Percentiles rank a stretch among this genome's conserved stretches.
These are phyloP conservation scores for Anthophora plumipes DNA, from an alignment of 2,888 invertebrate genomes.

Conservation along the genomic window DNA sequence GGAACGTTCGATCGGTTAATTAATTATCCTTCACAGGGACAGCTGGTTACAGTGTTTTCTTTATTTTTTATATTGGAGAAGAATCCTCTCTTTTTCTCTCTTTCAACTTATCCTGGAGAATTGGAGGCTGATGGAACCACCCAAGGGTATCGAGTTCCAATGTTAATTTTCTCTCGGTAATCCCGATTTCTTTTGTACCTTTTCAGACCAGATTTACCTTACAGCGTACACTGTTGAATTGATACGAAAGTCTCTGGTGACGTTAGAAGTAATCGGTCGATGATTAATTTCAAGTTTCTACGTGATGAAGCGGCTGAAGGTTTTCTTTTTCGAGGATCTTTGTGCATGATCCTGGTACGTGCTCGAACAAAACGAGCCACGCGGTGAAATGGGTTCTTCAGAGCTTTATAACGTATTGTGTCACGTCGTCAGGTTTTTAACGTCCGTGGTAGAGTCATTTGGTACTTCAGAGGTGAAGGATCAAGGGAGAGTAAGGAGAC, in stretches of 20 bases:
- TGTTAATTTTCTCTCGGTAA: background rate
- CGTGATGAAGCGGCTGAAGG: background rate
- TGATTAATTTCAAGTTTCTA: background rate
- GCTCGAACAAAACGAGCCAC: slow-evolving; percentile 2
- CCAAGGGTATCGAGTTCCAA: slow-evolving; percentile 33
- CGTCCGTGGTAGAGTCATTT: too few relatives aligned
- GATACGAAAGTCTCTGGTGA: background rate
- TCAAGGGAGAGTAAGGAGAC: too few relatives aligned
- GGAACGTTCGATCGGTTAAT: slow-evolving; percentile 48
- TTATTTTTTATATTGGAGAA: background rate
- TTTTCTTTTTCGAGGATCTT: background rate
- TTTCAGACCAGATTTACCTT: background rate
- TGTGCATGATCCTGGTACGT: slow-evolving; percentile 1
- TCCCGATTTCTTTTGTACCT: too few relatives aligned
- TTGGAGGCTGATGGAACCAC: background rate
- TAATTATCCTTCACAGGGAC: slow-evolving; percentile 38
- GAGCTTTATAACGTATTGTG: too few relatives aligned
- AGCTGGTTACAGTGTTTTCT: slow-evolving; percentile 11
- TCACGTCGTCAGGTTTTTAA: too few relatives aligned
- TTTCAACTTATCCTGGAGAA: background rate
- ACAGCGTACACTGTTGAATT: background rate
- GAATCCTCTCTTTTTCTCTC: background rate
- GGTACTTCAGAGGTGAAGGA: too few relatives aligned
- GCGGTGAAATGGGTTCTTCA: background rate
- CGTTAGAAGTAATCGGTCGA: background rate